These are phyloP conservation scores for Linnaemya vulpina DNA, from an alignment of 2,888 invertebrate species.

Conservation along the genomic window DNA sequence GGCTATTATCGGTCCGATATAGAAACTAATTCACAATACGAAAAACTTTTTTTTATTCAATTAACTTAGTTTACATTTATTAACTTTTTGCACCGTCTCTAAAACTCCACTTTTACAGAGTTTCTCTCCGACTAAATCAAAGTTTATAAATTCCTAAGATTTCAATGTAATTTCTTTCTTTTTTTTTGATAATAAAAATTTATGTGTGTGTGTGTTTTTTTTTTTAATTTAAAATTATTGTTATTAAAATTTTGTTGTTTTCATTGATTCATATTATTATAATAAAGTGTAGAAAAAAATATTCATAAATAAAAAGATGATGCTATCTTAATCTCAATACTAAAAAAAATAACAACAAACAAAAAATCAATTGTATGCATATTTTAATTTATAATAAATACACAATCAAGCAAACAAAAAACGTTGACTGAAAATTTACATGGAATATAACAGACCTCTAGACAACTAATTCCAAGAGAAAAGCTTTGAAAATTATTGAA, in stretches of 20 bases:
- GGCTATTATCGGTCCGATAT: too few relatives aligned
- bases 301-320: constrained; percentile 45
- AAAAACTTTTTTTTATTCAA: not conserved
- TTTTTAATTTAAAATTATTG: not conserved
- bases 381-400: constrained; percentile 24
- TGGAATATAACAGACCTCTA: not conserved
- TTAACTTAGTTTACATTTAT: not conserved
- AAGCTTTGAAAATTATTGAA: not conserved
- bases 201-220: not conserved
- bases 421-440: not conserved
- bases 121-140: constrained; percentile 45
- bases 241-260: constrained; percentile 25
- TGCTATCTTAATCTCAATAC: constrained; percentile 25
- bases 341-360: constrained; percentile 1
- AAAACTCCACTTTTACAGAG: constrained; percentile 55
- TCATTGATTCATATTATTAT: constrained; percentile 38
- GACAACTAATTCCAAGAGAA: constrained; percentile 4
- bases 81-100: not conserved
- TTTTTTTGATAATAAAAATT: not conserved
- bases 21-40: too few relatives aligned
- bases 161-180: constrained; percentile 54
- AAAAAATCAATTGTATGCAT: constrained; percentile 6
- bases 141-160: constrained; percentile 36
- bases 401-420: not conserved
- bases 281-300: constrained; percentile 11